A percentile compares a stretch with the other conserved stretches of the same genome.
phyloP scores from a whole-genome alignment of 2,888 invertebrate genomes.

The Branchipolynoe longqiensis region DNA sequence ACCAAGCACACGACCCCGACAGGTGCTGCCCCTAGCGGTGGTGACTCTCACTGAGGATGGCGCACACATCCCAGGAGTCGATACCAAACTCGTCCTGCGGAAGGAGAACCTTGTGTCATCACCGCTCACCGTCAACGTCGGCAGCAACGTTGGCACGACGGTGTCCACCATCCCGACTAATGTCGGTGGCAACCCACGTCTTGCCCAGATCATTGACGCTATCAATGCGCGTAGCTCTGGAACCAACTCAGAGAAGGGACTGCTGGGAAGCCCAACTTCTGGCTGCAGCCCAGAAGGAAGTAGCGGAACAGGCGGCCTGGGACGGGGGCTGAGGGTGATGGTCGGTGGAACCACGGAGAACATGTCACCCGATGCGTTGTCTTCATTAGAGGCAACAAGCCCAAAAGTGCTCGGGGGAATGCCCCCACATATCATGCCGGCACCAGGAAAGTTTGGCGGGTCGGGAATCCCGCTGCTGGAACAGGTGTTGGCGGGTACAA shows the following conservation, averaged over 20 bases:
- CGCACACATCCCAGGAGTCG: slow-evolving; percentile 52
- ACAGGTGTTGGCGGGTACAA: not conserved
- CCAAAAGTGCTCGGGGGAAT: not conserved
- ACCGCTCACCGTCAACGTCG: slow-evolving; percentile 48
- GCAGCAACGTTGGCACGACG: too few relatives aligned
- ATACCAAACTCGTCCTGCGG: slow-evolving; percentile 58
- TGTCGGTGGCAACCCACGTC: slow-evolving; percentile 64
- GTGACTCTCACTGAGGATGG: slow-evolving; percentile 66
- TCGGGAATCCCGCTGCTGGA: not conserved
- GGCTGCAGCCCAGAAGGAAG: not conserved
- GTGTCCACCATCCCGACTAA: slow-evolving; percentile 45
- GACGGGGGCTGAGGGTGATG: not conserved
- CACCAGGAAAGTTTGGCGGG: slow-evolving; percentile 25
- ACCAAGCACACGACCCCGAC: slow-evolving; percentile 65
- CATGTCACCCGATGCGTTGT: slow-evolving; percentile 1
- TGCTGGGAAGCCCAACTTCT: slow-evolving; percentile 29
- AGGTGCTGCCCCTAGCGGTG: slow-evolving; percentile 66
- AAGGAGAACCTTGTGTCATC: slow-evolving; percentile 23
- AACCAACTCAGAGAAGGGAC: not conserved
- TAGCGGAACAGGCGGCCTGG: not conserved
- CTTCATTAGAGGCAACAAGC: slow-evolving; percentile 14
- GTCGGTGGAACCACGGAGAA: slow-evolving; percentile 17
- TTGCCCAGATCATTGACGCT: slow-evolving; percentile 67
- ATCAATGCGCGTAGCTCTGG: slow-evolving; percentile 60
- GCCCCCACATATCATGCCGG: slow-evolving; percentile 9